Evolutionary conservation across 2,888 invertebrate genomes (phyloP), one percentile per base, ranked within the genome.

Genomic region (Megastigmus dorsalis): DNA sequence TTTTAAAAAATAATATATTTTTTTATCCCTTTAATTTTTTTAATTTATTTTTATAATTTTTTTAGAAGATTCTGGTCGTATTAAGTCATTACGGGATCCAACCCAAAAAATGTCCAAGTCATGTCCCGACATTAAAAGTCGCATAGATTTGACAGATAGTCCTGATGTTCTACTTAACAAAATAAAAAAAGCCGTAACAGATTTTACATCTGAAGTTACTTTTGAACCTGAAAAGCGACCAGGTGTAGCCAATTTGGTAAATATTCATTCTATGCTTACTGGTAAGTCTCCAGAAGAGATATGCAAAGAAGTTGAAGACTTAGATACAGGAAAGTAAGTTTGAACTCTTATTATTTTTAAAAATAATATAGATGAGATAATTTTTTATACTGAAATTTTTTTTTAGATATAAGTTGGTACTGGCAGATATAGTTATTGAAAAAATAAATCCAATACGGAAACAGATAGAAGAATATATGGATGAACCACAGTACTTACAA

Each of bases 91-190:
- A 7, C 91, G 96, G 55, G 93, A 97, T 84, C 97, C 98, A 0
- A 84, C 86, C 0, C 95, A 94, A 84, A 99, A 99, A 90, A 99
- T 99, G 99, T 99, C 99, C 10, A 99, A 99, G 89, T 99, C 99
- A 0, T 95, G 97, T 84, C 84, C 90, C 0, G 94, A 96, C 88
- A 87, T 91, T 0, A 94, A 92, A 83, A 93, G 95, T 78, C 91
- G 95, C 67, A 94, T 99, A 75, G 92, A 93, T 80, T 88, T 99
- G 36, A 92, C 91, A 3, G 98, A 99, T 85, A 86, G 91, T 7
- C 91, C 93, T 0, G 93, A 95, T 48, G 88, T 89, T 13, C 92
- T 97, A 65, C 79, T 89, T 0, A 90, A 90, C 45, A 96, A 95
- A 87, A 88, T 97, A 15, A 95, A 93, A 83, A 97, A 96, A 89